Evolutionary conservation across 2,888 invertebrate species (phyloP), one percentile per base, ranked within the genome.

Genomic region (Lomographa bimaculata): DNA sequence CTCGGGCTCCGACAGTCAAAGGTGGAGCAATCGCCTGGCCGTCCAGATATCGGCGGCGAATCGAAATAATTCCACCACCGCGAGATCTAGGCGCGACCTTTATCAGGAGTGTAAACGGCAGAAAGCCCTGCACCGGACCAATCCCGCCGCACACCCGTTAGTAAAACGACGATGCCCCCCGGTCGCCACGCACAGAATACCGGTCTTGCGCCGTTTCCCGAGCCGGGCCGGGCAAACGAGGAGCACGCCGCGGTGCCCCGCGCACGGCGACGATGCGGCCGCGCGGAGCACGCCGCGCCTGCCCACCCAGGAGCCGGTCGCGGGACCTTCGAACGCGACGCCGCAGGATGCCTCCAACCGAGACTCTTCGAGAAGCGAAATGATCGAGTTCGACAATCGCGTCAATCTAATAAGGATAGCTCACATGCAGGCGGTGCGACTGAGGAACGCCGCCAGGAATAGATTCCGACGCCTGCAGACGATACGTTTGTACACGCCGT

Each of bases 1-100:
- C 12, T 42, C 64, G 1, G 55, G 39, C 24, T 47, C 50, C 18
- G 41, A 44, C 9, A 45, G 64, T 2, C 77, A 81, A 43, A 63
- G 64, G 23, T 86, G 83, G 84, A 86, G 85, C 47, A 77, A 80
- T 53, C 79, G 89, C 1, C 71, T 89, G 5, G 89, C 89, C 0
- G 85, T 89, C 2, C 87, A 85, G 56, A 89, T 89, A 46, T 66
- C 89, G 3, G 87, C 79, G 5, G 89, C 85, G 0, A 89, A 90
- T 43, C 75, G 82, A 57, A 89, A 89, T 58, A 73, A 64, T 42
- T 89, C 89, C 1, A 49, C 64, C 9, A 86, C 84, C 7, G 89
- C 89, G 1, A 70, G 77, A 35, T 77, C 67, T 36, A 67, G 89
- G 53, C 64, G 80, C 39, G 87, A 89, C 7, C 45, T 80, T 7